These are phyloP conservation scores for Tetraneura akinire DNA, from an alignment of 1,140 invertebrate genomes.

Conservation along the genomic window DNA sequence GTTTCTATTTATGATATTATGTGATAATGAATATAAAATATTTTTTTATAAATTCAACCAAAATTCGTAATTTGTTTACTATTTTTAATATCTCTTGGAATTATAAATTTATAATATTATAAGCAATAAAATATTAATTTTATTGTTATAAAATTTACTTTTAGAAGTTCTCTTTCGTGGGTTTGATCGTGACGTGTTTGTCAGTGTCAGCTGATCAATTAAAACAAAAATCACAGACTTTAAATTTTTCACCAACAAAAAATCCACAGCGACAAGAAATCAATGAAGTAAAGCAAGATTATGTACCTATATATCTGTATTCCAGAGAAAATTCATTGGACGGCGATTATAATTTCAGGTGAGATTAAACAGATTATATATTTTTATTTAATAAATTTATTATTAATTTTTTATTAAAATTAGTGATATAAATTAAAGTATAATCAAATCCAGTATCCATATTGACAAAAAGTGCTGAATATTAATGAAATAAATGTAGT, in stretches of 20 bases:
- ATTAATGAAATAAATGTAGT: no score
- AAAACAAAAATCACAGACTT: conserved; percentile 24
- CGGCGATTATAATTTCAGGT: conserved; percentile 44
- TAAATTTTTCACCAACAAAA: conserved; percentile 1
- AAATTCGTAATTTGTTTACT: no score
- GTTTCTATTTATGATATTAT: no score
- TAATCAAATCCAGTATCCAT: no score
- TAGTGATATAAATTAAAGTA: no score
- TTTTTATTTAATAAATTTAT: no score
- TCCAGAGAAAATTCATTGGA: conserved; percentile 37
- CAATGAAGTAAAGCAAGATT: conserved; percentile 20
- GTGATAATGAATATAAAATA: no score
- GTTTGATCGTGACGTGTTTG: conserved; percentile 32
- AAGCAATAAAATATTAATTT: not conserved
- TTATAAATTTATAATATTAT: not conserved
- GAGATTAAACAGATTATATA: no score
- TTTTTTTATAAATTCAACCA: no score
- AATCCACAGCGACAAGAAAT: not conserved
- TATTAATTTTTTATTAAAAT: no score
- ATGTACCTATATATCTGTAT: conserved; percentile 22
- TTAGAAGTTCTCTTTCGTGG: conserved; percentile 23
- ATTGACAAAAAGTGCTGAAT: no score
- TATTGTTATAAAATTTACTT: conserved; percentile 19
- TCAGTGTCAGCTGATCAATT: conserved; percentile 1
- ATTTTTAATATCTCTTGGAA: no score